phyloP scores from a whole-genome alignment of 2,113 vertebrate genomes.

The Grammomys surdaster region DNA sequence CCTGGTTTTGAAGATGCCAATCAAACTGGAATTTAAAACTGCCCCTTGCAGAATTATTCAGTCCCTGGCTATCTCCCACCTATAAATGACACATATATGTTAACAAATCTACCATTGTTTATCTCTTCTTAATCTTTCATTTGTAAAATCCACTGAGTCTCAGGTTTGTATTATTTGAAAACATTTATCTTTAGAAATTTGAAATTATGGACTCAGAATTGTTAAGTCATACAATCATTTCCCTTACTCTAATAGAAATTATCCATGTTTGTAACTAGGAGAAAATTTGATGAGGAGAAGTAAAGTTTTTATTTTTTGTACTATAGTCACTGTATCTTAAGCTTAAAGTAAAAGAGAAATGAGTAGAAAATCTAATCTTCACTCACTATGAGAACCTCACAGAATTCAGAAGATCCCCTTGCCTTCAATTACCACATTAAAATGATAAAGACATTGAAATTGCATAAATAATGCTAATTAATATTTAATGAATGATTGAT shows the following conservation, averaged over 20 bases:
- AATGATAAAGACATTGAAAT: constrained; percentile 60
- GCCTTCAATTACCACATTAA: constrained; percentile 21
- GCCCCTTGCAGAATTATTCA: neutral
- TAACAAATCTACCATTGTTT: neutral
- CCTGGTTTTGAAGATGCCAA: neutral
- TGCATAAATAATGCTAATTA: constrained; percentile 69
- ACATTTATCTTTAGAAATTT: neutral
- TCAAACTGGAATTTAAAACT: neutral
- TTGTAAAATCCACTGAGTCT: neutral
- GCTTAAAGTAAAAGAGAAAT: neutral
- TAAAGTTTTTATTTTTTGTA: neutral
- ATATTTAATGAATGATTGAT: constrained; percentile 72
- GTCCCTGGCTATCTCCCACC: neutral
- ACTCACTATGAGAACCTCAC: neutral
- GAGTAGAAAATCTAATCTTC: neutral
- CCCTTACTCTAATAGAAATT: constrained; percentile 12
- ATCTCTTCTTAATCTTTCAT: neutral
- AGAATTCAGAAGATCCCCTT: neutral
- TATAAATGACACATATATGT: neutral
- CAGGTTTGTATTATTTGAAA: constrained; percentile 41
- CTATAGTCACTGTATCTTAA: constrained; percentile 43
- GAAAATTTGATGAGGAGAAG: constrained; percentile 18
- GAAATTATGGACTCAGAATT: neutral
- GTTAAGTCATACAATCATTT: neutral
- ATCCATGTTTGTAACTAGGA: constrained; percentile 15